Evolutionary conservation across 2,113 vertebrate genomes (phyloP), one percentile per base, ranked within the genome.

Genomic region (Rhodinocichla rosea): DNA sequence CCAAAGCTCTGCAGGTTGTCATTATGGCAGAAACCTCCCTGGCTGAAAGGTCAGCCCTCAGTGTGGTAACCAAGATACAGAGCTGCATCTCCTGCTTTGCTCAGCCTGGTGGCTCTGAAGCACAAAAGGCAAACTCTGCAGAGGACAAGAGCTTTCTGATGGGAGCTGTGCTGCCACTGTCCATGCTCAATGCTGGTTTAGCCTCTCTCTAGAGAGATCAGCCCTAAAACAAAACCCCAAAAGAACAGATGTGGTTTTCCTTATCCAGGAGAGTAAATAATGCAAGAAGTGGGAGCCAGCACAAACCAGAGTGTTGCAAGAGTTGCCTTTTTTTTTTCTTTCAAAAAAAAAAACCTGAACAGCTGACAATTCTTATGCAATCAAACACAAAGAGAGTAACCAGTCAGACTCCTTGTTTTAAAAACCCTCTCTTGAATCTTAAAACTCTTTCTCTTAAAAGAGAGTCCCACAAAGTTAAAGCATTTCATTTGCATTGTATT

Each of bases 351-450:
- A 16, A 68, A 57, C 60, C 64, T 84, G 83, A 92, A 45, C 45
- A 92, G 90, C 94, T 97, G 96, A 96, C 89, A 75, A 74, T 83
- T 93, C 82, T 97, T 96, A 95, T 40, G 90, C 97, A 97, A 97
- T 33, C 69, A 24, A 64, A 86, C 81, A 88, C 33, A 75, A 90
- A 84, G 87, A 63, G 92, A 88, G 44, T 3, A 96, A 60, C 44
- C 73, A 83, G 59, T 83, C 73, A 65, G 80, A 77, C 71, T 91
- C 67, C 33, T 56, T 85, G 57, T 73, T 91, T 87, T 73, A 92
- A 95, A 92, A 85, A 55, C 22, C 22, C n/a, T 80, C 64, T 91
- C 50, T 30, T 63, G 50, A 94, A 95, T 45, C 56, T 74, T 94
- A 83, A 78, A 96, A 67, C n/a, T 89, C 49, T 50, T 24, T 49